A percentile compares a stretch with the other conserved stretches of the same genome.
phyloP scores from a whole-genome alignment of 2,113 vertebrate genomes.

The Mustelus asterias region DNA sequence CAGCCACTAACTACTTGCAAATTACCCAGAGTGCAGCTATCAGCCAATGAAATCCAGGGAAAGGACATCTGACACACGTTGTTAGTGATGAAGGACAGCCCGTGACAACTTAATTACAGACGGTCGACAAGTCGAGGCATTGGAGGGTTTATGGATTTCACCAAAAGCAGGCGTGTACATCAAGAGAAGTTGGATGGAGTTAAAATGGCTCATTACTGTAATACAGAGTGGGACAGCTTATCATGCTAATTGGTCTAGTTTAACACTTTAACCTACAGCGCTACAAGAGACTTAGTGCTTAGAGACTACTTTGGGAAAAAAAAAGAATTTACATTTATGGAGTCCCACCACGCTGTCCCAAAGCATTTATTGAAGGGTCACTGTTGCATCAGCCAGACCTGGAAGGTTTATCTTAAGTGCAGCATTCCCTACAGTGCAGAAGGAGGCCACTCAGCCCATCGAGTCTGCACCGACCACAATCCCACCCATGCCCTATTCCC shows the following conservation, averaged over 20 bases:
- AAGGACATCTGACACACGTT: background rate
- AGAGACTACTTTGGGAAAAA: background rate
- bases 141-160: background rate
- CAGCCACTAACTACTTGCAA: background rate
- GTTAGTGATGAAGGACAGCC: background rate
- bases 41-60: background rate
- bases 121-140: background rate
- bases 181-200: background rate
- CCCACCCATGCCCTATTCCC: too few species aligned
- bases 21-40: background rate
- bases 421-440: too few species aligned
- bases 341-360: background rate
- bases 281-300: background rate
- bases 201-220: background rate
- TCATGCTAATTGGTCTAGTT: background rate
- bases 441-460: too few species aligned
- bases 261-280: background rate
- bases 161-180: background rate
- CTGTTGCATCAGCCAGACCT: background rate
- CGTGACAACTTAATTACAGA: conserved; percentile 4
- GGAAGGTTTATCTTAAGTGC: too few species aligned
- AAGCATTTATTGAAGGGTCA: background rate
- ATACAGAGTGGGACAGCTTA: background rate
- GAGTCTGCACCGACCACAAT: too few species aligned
- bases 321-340: background rate